Conservation (phyloP, 2,888 invertebrate genomes). For the Zootermopsis nevadensis region DNA sequence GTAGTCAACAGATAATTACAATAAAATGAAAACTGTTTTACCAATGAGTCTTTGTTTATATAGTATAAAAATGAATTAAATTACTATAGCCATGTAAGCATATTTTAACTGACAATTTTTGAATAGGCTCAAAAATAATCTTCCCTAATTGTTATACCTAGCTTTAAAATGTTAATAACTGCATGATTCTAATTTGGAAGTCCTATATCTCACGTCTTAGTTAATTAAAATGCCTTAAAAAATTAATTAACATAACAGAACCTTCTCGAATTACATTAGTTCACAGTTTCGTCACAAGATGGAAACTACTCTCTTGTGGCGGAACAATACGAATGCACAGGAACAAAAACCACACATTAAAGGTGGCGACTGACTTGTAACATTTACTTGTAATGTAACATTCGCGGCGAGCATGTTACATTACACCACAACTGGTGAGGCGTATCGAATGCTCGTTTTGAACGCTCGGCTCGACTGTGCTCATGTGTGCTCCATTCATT, state of each 20-base stretch:
- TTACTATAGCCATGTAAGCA: neutral
- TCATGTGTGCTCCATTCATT: no score
- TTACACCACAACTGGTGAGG: no score
- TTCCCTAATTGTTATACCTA: neutral
- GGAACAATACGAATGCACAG: no score
- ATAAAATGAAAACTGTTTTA: neutral
- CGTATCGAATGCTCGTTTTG: no score
- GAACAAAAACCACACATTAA: no score
- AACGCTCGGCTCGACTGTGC: no score
- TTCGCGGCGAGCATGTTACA: no score
- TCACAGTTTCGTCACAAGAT: neutral
- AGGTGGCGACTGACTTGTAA: no score
- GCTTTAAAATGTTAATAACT: neutral
- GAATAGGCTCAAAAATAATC: neutral
- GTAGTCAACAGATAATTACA: neutral
- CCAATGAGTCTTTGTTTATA: no score
- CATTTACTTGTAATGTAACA: no score
- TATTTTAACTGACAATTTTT: neutral
- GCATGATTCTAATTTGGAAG: neutral
- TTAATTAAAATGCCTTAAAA: neutral
- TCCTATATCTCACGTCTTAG: neutral
- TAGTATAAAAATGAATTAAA: neutral
- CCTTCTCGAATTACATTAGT: constrained; percentile 31
- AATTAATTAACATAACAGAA: neutral
- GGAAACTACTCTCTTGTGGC: no score